Percentiles rank a stretch among this genome's conserved stretches.
Conservation (phyloP, 1,140 invertebrate genomes). For the Drosophila miranda region DNA sequence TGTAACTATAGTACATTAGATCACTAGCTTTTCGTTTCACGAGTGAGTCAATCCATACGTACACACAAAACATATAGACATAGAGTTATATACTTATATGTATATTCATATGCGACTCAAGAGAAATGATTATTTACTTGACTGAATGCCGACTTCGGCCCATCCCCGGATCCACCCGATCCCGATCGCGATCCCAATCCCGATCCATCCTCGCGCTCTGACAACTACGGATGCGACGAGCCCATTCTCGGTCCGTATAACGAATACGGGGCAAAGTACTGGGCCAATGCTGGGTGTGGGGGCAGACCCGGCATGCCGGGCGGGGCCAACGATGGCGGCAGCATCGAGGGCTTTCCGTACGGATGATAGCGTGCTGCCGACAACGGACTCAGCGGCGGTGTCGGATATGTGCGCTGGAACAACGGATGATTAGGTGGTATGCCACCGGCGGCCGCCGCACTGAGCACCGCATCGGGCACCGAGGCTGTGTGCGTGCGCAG, state of each 20-base stretch:
- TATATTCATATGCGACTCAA: conserved; percentile 26
- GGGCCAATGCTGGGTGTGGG: conserved; percentile 87
- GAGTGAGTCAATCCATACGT: conserved; percentile 58
- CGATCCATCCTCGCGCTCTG: conserved; percentile 1
- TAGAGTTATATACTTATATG: conserved; percentile 10
- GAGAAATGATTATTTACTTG: conserved; percentile 58
- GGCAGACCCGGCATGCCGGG: conserved; percentile 85
- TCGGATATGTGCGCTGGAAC: conserved; percentile 91
- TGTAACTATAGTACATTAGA: conserved; percentile 78
- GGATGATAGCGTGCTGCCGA: conserved; percentile 93
- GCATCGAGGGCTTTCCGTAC: conserved; percentile 89
- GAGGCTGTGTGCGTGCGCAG: conserved; percentile 92
- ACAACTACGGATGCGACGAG: conserved; percentile 86
- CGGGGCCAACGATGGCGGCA: conserved; percentile 79
- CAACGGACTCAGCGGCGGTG: conserved; percentile 91
- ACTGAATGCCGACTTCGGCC: conserved; percentile 46
- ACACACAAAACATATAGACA: conserved; percentile 26
- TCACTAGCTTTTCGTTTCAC: conserved; percentile 80
- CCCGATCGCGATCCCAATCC: neutral
- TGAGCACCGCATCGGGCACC: conserved; percentile 83
- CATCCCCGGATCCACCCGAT: neutral
- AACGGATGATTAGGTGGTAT: conserved; percentile 86
- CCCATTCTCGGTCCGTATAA: conserved; percentile 92
- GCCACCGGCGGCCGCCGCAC: conserved; percentile 82
- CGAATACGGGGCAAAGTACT: conserved; percentile 93